These are phyloP conservation scores for Phoeniculus purpureus DNA, from an alignment of 2,797 vertebrate species.

Conservation along the genomic window DNA sequence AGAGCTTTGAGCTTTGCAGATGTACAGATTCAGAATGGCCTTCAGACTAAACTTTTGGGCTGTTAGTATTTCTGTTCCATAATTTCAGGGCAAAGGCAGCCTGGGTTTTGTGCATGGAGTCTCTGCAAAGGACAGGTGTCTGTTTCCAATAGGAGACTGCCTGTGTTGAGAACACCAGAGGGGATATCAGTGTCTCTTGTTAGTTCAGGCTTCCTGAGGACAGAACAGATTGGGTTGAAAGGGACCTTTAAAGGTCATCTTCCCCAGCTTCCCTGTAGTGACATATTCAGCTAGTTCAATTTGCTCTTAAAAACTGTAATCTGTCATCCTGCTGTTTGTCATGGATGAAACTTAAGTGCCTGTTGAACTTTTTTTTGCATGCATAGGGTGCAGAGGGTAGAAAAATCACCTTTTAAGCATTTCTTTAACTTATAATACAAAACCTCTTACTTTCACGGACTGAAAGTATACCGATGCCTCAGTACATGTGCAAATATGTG, in stretches of 20 bases:
- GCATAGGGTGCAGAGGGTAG: not conserved
- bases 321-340: not conserved
- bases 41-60: not conserved
- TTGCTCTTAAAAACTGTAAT: too few relatives aligned
- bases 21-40: not conserved
- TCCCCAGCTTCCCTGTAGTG: too few relatives aligned
- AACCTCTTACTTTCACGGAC: not conserved
- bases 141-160: not conserved
- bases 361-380: not conserved
- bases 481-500: fast-evolving
- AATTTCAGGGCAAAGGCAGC: not conserved
- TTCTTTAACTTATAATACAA: not conserved
- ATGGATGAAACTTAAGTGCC: not conserved
- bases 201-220: not conserved
- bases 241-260: too few relatives aligned
- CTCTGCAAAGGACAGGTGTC: not conserved
- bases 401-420: not conserved
- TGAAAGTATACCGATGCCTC: not conserved
- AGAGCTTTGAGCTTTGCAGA: not conserved
- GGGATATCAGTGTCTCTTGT: not conserved
- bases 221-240: too few relatives aligned
- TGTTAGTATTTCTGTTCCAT: not conserved
- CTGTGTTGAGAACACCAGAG: not conserved
- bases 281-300: too few relatives aligned
- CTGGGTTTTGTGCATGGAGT: not conserved